Conservation (phyloP, 2,888 invertebrate species). For the Cacoxenus indagator region DNA sequence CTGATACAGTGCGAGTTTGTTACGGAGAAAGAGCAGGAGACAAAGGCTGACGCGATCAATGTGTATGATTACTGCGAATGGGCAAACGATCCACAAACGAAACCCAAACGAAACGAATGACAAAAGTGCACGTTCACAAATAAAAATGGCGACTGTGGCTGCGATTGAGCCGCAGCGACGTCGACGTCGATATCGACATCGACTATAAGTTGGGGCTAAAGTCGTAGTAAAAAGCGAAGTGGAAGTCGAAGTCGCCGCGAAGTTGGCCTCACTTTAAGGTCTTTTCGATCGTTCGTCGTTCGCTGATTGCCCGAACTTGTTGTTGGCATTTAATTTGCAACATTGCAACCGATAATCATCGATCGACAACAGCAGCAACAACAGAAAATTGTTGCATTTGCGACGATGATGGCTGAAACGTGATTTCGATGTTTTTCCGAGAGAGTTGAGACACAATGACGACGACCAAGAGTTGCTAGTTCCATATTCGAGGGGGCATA, state of each 20-base stretch:
- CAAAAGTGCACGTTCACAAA: slow-evolving; percentile 34
- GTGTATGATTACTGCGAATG: background rate
- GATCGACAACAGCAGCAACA: slow-evolving; percentile 4
- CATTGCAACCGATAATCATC: slow-evolving; percentile 67
- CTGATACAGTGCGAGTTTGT: no score
- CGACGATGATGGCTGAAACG: slow-evolving; percentile 64
- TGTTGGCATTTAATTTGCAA: slow-evolving; percentile 67
- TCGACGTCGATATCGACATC: background rate
- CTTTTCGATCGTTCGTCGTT: slow-evolving; percentile 18
- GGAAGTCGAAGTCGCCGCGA: background rate
- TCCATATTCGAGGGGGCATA: slow-evolving; percentile 20
- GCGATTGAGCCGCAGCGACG: background rate
- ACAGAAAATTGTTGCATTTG: slow-evolving; percentile 60
- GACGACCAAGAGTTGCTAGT: slow-evolving; percentile 18
- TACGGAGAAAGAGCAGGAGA: background rate
- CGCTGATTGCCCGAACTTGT: slow-evolving; percentile 30
- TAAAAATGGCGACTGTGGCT: slow-evolving; percentile 27
- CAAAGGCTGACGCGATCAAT: background rate
- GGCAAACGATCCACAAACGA: background rate
- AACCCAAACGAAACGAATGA: slow-evolving; percentile 25
- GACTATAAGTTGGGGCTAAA: background rate
- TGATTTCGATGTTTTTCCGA: slow-evolving; percentile 60
- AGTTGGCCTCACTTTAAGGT: background rate
- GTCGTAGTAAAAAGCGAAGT: background rate
- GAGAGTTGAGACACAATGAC: slow-evolving; percentile 30